phyloP scores from a whole-genome alignment of 2,888 invertebrate genomes.

The Rhorus exstirpatorius region DNA sequence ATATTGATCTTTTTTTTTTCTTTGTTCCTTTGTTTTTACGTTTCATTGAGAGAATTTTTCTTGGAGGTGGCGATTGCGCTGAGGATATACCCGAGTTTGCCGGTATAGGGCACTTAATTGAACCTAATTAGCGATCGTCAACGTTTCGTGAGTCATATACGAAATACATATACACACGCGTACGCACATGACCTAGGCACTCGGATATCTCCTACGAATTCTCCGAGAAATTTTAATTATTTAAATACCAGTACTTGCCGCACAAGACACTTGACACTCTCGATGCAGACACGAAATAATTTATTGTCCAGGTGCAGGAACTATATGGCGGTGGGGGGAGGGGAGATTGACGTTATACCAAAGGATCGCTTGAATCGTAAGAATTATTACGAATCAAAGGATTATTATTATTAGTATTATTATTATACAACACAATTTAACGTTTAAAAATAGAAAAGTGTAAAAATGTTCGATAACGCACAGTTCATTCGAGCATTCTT shows the following conservation, averaged over 20 bases:
- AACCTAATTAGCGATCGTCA: constrained; percentile 80
- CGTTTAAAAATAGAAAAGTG: background rate
- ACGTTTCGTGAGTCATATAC: constrained; percentile 76
- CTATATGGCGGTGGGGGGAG: too few relatives aligned
- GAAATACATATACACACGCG: constrained; percentile 14
- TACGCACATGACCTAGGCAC: constrained; percentile 41
- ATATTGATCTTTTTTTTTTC: background rate
- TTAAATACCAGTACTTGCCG: too few relatives aligned
- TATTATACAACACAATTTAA: background rate
- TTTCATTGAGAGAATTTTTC: constrained; percentile 19
- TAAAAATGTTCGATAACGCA: background rate
- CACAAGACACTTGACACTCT: background rate
- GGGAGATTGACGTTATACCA: background rate
- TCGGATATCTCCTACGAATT: constrained; percentile 57
- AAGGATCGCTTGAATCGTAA: background rate
- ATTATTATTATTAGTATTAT: too few relatives aligned
- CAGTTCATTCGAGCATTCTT: too few relatives aligned
- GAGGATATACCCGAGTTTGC: constrained; percentile 72
- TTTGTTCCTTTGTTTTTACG: background rate
- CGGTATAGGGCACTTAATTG: constrained; percentile 79
- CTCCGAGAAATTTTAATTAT: constrained; percentile 52
- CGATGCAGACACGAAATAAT: background rate
- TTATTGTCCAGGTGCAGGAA: background rate
- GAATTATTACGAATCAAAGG: too few relatives aligned
- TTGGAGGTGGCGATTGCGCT: constrained; percentile 47